Conservation (phyloP, 2,797 vertebrate genomes). For the Crenuchus spilurus region DNA sequence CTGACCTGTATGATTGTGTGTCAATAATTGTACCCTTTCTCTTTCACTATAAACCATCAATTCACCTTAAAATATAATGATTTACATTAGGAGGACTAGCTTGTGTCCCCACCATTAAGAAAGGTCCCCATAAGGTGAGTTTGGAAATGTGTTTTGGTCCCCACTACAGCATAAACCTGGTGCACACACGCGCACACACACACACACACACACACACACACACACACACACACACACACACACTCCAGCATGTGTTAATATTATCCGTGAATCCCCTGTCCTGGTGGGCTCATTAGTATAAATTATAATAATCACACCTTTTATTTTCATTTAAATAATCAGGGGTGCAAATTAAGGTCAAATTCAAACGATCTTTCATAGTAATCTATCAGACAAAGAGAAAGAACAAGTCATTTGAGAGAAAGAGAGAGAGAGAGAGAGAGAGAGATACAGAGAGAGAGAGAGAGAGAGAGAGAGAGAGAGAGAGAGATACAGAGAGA, state of each 20-base stretch:
- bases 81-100: too few species aligned
- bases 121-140: too few species aligned
- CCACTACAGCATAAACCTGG: too few species aligned
- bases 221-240: neutral
- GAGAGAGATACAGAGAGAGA: neutral
- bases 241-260: conserved; percentile 33
- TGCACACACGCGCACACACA: neutral
- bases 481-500: neutral
- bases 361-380: conserved; percentile 29
- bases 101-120: too few species aligned
- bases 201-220: neutral
- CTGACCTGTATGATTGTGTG: too few species aligned
- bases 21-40: too few species aligned
- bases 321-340: conserved; percentile 54
- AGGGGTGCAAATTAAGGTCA: conserved; percentile 43
- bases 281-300: conserved; percentile 35
- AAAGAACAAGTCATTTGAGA: neutral
- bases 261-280: conserved; percentile 46
- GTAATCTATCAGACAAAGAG: conserved; percentile 27
- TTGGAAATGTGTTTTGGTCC: too few species aligned
- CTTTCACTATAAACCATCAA: too few species aligned
- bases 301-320: conserved; percentile 53
- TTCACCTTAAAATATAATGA: too few species aligned
- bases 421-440: neutral
- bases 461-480: neutral